These are phyloP conservation scores for Drosophila pectinifera DNA, from an alignment of 1,140 invertebrate species.

Conservation along the genomic window DNA sequence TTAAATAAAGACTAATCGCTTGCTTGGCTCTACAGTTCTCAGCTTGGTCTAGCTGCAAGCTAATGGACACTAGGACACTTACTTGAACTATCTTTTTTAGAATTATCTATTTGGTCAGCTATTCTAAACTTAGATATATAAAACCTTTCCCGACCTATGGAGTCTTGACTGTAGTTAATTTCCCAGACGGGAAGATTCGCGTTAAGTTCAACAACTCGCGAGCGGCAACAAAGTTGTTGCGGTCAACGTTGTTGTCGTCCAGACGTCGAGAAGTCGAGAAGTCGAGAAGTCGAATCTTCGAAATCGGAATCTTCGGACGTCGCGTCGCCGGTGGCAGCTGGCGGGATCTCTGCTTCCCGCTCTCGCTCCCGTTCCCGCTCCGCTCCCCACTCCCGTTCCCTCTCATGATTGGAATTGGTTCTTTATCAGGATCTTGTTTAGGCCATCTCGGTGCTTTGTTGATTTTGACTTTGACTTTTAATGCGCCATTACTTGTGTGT, in stretches of 20 bases:
- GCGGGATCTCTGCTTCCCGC: constrained; percentile 11
- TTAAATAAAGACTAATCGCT: too few species aligned
- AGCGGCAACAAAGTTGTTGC: constrained; percentile 75
- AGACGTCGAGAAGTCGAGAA: constrained; percentile 31
- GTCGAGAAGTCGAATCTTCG: constrained; percentile 28
- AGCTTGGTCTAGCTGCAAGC: too few species aligned
- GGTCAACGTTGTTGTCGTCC: constrained; percentile 57
- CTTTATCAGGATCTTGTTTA: constrained; percentile 81
- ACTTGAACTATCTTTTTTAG: too few species aligned
- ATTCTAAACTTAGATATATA: background rate
- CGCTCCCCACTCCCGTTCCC: constrained; percentile 8
- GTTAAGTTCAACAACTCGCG: constrained; percentile 78
- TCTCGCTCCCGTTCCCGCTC: too few species aligned
- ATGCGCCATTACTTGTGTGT: constrained; percentile 53
- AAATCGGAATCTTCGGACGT: constrained; percentile 44
- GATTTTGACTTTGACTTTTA: constrained; percentile 71
- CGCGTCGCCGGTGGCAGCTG: constrained; percentile 73
- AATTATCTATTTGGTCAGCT: background rate
- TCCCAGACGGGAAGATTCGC: constrained; percentile 69
- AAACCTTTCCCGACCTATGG: background rate
- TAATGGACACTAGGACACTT: too few species aligned
- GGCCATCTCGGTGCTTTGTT: constrained; percentile 79
- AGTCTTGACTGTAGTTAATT: constrained; percentile 53
- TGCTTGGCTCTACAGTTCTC: too few species aligned
- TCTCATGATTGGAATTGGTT: constrained; percentile 74